Percentiles rank a stretch among this genome's conserved stretches.
These are phyloP conservation scores for Synergus itoensis DNA, from an alignment of 2,888 invertebrate genomes.

Conservation along the genomic window DNA sequence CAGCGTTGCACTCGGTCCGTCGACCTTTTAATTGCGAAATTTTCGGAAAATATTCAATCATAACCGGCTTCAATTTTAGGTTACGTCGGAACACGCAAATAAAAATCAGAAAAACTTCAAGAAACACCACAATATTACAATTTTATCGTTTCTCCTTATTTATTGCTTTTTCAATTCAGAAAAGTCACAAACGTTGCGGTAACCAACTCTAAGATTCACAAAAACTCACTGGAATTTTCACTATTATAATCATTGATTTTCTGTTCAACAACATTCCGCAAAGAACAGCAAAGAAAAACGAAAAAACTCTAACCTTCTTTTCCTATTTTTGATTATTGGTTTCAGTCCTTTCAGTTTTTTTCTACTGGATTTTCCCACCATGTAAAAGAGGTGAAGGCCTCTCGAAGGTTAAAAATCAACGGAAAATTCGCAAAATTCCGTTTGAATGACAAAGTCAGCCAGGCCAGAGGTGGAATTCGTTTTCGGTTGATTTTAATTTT, in stretches of 20 bases:
- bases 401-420: too few species aligned
- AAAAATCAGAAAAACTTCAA: background rate
- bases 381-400: too few species aligned
- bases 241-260: background rate
- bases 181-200: background rate
- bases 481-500: too few species aligned
- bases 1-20: background rate
- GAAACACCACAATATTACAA: background rate
- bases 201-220: background rate
- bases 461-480: too few species aligned
- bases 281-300: background rate
- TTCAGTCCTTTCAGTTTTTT: background rate
- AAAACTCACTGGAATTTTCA: background rate
- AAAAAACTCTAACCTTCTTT: background rate
- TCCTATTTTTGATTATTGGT: background rate
- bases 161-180: background rate
- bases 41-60: background rate
- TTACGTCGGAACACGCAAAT: background rate
- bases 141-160: too few species aligned
- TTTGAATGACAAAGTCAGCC: too few species aligned
- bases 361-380: too few species aligned
- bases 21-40: background rate
- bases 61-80: constrained; percentile 3
- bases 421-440: too few species aligned
- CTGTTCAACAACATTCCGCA: background rate